Evolutionary conservation across 1,140 invertebrate genomes (phyloP).

Genomic region (Triops cancriformis): DNA sequence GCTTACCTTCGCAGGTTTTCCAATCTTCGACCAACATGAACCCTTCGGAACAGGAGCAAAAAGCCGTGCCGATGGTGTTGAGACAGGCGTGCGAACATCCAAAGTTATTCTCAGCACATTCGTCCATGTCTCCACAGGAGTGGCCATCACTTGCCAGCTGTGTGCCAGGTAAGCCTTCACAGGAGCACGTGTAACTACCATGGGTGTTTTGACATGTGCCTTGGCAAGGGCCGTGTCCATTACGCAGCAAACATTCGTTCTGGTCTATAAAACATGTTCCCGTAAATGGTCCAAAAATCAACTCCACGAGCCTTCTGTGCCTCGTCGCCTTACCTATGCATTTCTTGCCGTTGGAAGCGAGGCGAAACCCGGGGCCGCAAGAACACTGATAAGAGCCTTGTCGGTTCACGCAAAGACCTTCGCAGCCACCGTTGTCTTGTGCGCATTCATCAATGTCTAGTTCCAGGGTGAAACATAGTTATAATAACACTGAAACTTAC

Average conservation of each 20-base stretch:
- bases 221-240: conserved; percentile 58
- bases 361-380: conserved; percentile 43
- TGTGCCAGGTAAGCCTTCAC: conserved; percentile 49
- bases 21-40: conserved; percentile 41
- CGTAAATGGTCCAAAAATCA: neutral
- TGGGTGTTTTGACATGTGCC: conserved; percentile 53
- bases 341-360: conserved; percentile 48
- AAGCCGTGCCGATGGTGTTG: conserved; percentile 47
- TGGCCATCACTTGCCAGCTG: conserved; percentile 48
- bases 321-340: conserved; percentile 48
- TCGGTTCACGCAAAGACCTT: conserved; percentile 50
- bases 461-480: neutral
- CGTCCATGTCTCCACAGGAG: conserved; percentile 41
- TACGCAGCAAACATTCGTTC: conserved; percentile 52
- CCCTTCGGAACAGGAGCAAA: conserved; percentile 51
- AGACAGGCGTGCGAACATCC: conserved; percentile 50
- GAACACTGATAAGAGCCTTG: conserved; percentile 46
- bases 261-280: conserved; percentile 41
- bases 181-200: conserved; percentile 53
- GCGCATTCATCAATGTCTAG: conserved; percentile 73
- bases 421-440: conserved; percentile 58
- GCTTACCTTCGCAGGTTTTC: conserved; percentile 46
- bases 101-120: conserved; percentile 40
- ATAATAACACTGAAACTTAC: neutral
- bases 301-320: neutral